A percentile compares a stretch with the other conserved stretches of the same genome.
Conservation (phyloP, 2,888 invertebrate species). For the Sclerodermus sp. region DNA sequence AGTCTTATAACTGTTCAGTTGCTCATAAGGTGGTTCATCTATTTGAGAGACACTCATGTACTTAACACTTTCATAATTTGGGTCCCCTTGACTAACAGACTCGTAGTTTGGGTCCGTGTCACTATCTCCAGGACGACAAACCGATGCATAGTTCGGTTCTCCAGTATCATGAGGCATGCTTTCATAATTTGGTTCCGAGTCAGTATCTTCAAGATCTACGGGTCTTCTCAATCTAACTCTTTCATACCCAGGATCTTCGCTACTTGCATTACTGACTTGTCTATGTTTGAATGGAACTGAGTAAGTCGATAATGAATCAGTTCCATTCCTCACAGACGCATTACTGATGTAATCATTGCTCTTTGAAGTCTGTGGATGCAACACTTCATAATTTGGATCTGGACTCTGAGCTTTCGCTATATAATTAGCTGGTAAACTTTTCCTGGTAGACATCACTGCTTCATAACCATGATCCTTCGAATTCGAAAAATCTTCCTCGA, state of each 20-base stretch:
- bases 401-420: conserved; percentile 27
- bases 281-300: conserved; percentile 47
- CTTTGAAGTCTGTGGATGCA: conserved; percentile 61
- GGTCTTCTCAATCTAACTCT: conserved; percentile 57
- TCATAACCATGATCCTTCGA: conserved; percentile 72
- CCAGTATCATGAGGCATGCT: conserved; percentile 66
- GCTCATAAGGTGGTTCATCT: conserved; percentile 64
- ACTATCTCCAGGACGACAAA: conserved; percentile 63
- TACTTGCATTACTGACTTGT: conserved; percentile 49
- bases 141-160: conserved; percentile 66
- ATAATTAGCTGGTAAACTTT: conserved; percentile 4
- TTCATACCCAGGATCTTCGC: conserved; percentile 60
- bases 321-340: conserved; percentile 18
- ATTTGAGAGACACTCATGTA: conserved; percentile 66
- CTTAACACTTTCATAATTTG: conserved; percentile 81
- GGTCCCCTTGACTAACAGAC: conserved; percentile 70
- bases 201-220: conserved; percentile 56
- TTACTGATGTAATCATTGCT: conserved; percentile 14
- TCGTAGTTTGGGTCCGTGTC: conserved; percentile 76
- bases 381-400: conserved; percentile 81
- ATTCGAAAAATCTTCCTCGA: too few species aligned
- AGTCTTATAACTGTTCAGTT: conserved; percentile 38
- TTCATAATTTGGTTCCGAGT: conserved; percentile 75
- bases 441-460: conserved; percentile 60
- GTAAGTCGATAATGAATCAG: conserved; percentile 38